Evolutionary conservation across 2,888 invertebrate species (phyloP), one percentile per base, ranked within the genome.

Genomic region (Nomada goodeniana): DNA sequence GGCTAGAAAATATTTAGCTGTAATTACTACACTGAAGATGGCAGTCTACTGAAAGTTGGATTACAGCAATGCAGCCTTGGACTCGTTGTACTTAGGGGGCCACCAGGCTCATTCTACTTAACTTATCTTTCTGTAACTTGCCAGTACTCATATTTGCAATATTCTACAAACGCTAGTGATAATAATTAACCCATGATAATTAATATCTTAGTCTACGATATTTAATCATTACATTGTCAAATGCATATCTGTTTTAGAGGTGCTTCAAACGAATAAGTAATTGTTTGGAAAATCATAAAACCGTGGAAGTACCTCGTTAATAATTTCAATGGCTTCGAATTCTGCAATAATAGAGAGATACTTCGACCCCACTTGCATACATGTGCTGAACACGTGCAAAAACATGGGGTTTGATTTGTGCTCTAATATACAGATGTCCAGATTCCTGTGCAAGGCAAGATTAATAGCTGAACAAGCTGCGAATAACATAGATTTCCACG

Each of bases 41-140:
- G 68, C 76, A 78, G 76, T 53, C 73, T 74, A 71, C 89, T 88
- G 89, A 91, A 91, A 91, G 91, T 89, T 79, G 78, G 78, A 88
- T 90, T 89, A 90, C 90, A 83, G 83, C 86, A 90, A 82, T 65
- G 68, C 71, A 88, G 90, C 91, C 91, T 91, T 91, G 91, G 89
- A 88, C 90, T 91, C 88, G 84, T 90, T 91, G 88, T 88, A 89
- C 86, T 90, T 89, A 86, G 88, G 86, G 88, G 85, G 83, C 82
- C 85, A 76, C 68, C 76, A 70, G 78, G 83, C 83, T 76, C 42
- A 64, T 80, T 64, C 60, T 64, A 85, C 76, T 77, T 55, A 63
- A 67, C 47, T 52, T 64, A 23, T 29, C 52, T 71, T 44, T 10
- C 47, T 57, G 59, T 61, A 59, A 61, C 71, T 71, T 36, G 36